These are phyloP conservation scores for Solea solea DNA, from an alignment of 2,113 vertebrate species.

Conservation along the genomic window DNA sequence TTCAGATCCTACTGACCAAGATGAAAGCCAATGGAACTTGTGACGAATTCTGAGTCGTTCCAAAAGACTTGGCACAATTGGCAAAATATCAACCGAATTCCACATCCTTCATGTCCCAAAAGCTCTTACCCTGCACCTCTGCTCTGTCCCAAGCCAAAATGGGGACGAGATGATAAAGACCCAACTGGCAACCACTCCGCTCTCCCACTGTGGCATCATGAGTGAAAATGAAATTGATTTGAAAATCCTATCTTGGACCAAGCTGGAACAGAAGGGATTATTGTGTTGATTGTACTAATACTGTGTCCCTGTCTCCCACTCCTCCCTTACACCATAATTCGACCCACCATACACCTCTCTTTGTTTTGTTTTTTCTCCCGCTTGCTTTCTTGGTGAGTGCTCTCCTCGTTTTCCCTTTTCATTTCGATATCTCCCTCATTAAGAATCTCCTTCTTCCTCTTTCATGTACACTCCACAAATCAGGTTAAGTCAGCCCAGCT, in stretches of 20 bases:
- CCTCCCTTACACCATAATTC: slow-evolving; percentile 53
- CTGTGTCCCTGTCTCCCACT: slow-evolving; percentile 54
- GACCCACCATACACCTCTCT: slow-evolving; percentile 28
- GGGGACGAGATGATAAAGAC: slow-evolving; percentile 63
- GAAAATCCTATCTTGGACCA: slow-evolving; percentile 74
- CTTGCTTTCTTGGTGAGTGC: slow-evolving; percentile 5
- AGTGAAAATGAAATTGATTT: slow-evolving; percentile 82
- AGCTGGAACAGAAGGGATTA: slow-evolving; percentile 78
- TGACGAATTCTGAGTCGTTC: slow-evolving; percentile 15
- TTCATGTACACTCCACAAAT: slow-evolving; percentile 37
- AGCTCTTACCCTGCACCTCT: slow-evolving; percentile 18
- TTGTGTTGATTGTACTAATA: slow-evolving; percentile 77
- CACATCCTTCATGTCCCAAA: background rate
- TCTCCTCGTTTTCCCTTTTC: slow-evolving; percentile 23
- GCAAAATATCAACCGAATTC: slow-evolving; percentile 40
- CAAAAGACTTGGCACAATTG: slow-evolving; percentile 34
- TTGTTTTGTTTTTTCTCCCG: background rate
- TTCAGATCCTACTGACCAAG: slow-evolving; percentile 50
- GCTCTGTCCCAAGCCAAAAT: slow-evolving; percentile 44
- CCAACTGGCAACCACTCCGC: slow-evolving; percentile 59
- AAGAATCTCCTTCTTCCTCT: slow-evolving; percentile 11
- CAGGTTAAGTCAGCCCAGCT: slow-evolving; percentile 34
- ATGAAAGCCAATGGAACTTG: slow-evolving; percentile 56
- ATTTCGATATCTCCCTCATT: slow-evolving; percentile 13
- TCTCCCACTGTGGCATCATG: slow-evolving; percentile 57